Percentiles rank a stretch among this genome's conserved stretches.
These are phyloP conservation scores for Morone chrysops DNA, from an alignment of 2,113 vertebrate genomes.

Conservation along the genomic window DNA sequence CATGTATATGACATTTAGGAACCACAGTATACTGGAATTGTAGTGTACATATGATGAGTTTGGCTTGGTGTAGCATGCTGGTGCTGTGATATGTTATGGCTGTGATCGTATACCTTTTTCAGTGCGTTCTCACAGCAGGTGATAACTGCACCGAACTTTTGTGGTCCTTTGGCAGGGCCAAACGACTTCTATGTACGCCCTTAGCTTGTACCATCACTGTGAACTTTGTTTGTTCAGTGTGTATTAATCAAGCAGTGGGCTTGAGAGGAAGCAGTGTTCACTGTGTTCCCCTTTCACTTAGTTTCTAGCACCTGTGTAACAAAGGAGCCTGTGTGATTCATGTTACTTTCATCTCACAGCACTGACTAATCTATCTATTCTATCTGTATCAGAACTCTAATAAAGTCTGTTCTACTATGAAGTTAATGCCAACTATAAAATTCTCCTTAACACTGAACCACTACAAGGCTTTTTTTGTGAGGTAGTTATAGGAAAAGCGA, in stretches of 20 bases:
- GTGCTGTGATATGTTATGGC: background rate
- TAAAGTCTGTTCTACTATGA: slow-evolving; percentile 1
- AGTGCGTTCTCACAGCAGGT: background rate
- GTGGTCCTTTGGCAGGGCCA: background rate
- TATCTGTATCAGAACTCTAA: background rate
- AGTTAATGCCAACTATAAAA: background rate
- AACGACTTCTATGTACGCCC: background rate
- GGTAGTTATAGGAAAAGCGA: slow-evolving; percentile 40
- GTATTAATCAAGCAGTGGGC: background rate
- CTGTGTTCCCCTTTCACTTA: background rate
- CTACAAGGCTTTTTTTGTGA: background rate
- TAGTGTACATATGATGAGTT: background rate
- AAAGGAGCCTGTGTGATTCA: background rate
- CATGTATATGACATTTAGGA: background rate
- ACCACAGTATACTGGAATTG: background rate
- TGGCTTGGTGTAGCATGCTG: background rate
- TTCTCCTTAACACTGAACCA: background rate
- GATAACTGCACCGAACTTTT: background rate
- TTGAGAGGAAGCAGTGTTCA: background rate
- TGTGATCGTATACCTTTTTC: background rate
- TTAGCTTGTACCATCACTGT: background rate
- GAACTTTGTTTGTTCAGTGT: background rate
- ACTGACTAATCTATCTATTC: background rate
- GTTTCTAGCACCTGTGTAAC: background rate
- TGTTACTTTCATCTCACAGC: background rate